Percentiles rank a stretch among this genome's conserved stretches.
Evolutionary conservation across 92 coral and sea anemone genomes (phyloP).

Genomic region (Heteractis magnifica): DNA sequence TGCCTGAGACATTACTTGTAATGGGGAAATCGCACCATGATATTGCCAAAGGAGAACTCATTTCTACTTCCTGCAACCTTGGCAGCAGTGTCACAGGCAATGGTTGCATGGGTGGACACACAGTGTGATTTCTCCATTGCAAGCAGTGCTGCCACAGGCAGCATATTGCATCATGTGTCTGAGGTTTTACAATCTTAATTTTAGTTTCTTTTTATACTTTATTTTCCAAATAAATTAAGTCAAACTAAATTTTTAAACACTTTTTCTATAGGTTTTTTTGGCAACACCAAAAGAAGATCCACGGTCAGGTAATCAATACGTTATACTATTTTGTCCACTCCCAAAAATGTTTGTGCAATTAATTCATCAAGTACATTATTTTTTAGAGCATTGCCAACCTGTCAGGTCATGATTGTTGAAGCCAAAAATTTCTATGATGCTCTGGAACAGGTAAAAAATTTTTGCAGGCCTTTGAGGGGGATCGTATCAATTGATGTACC

Average conservation of each 20-base stretch:
- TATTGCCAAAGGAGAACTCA: too few species aligned
- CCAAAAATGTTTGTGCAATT: neutral
- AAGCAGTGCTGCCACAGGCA: too few species aligned
- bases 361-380: neutral
- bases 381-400: slow-evolving; percentile 49
- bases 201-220: too few species aligned
- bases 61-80: too few species aligned
- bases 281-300: slow-evolving; percentile 53
- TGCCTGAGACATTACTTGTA: too few species aligned
- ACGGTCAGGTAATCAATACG: slow-evolving; percentile 39
- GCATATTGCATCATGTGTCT: neutral
- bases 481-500: neutral
- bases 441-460: slow-evolving; percentile 33
- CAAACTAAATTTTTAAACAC: neutral
- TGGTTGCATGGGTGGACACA: too few species aligned
- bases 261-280: slow-evolving; percentile 43
- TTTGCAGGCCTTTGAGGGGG: neutral
- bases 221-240: too few species aligned
- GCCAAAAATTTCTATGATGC: slow-evolving; percentile 52
- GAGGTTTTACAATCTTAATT: neutral
- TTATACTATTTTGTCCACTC: neutral
- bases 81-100: too few species aligned
- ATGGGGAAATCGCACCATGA: too few species aligned
- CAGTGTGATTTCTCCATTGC: too few species aligned
- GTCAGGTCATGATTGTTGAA: slow-evolving; percentile 49